Evolutionary conservation across 2,797 vertebrate genomes (phyloP), one percentile per base, ranked within the genome.

Genomic region (Smutsia temminckii): DNA sequence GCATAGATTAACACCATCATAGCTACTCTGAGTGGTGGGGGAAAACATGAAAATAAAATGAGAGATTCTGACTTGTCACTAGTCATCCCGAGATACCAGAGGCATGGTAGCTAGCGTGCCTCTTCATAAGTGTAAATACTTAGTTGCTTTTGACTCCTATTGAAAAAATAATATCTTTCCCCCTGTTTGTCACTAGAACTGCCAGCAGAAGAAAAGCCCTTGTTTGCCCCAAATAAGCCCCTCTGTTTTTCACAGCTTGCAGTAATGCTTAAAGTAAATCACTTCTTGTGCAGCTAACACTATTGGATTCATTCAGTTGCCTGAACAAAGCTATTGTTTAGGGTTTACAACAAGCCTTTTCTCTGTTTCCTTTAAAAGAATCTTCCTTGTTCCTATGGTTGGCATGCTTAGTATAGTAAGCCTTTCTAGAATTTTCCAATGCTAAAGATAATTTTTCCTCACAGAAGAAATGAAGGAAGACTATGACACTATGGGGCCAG

Each of bases 391-490:
- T 95, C 95, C 92, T 61, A 27, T 94, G n/a, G 80, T 57, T 97
- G 96, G 96, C 97, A 98, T 98, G 97, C 96, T 97, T 97, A 98
- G 97, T 96, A 98, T 92, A 98, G 97, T 97, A 94, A 98, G 98
- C 97, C 97, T 59, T 63, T 97, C 93, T 53, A 40, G 87, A 34
- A 55, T 51, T 12, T 97, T 96, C 96, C 95, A 96, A 97, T 84
- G 92, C 97, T 98, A 97, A 99, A 97, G 97, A 95, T 97, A 97
- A 98, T 92, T 97, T 59, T 97, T 79, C 96, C 97, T 93, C 91
- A 89, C 99, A 99, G 99, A 99, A 99, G 99, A 99, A 99, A 99
- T 99, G 98, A 99, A 99, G 98, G 99, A 99, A 98, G 99, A 99
- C 95, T 99, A 99, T 97, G 99, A 99, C 98, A 98, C 99, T 98